Evolutionary conservation across 2,113 vertebrate species (phyloP), one percentile per base, ranked within the genome.

Genomic region (Siniperca knerii): DNA sequence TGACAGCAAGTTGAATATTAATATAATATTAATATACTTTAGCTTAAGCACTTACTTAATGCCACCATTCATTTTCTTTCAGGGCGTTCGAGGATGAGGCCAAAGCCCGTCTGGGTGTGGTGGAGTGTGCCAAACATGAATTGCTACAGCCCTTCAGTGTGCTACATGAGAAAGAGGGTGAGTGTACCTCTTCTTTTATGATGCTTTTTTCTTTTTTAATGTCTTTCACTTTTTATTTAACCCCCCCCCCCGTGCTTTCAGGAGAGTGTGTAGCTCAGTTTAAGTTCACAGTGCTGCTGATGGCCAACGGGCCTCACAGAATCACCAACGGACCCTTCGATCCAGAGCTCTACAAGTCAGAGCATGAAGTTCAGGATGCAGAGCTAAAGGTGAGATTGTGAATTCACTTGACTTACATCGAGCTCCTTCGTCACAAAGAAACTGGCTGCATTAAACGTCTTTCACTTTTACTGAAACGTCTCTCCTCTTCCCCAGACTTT

Each of bases 21-120:
- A 21, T 61, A 29, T 25, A 33, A n/a, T 70, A 65, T 66, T 9
- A 29, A 21, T 61, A 29, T 25, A 33, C 23, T 77, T 48, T 69
- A 20, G 57, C 12, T 44, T n/a, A 29, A 33, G 42, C 50, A 5
- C 6, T 57, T 12, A 18, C 35, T 37, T 37, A 37, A 68, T 11
- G 16, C 44, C 42, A 58, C 42, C 44, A 18, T 77, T 18, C 12
- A 12, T 78, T 87, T 78, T 73, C 48, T 7, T 33, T 83, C 90
- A 99, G 98, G 93, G 97, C 98, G 0, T 97, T 99, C 76, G 97
- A 98, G 93, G 98, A 99, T 86, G 98, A 99, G 95, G 97, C 97
- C 92, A 99, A 99, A 92, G 98, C 98, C 81, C 95, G 97, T 44
- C 97, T 99, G 92, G 98, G 98, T 40, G 97, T 99, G 89, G 97